These are phyloP conservation scores for Antedon mediterranea DNA, from an alignment of 53 echinoderm and acorn worm genomes.

Conservation along the genomic window DNA sequence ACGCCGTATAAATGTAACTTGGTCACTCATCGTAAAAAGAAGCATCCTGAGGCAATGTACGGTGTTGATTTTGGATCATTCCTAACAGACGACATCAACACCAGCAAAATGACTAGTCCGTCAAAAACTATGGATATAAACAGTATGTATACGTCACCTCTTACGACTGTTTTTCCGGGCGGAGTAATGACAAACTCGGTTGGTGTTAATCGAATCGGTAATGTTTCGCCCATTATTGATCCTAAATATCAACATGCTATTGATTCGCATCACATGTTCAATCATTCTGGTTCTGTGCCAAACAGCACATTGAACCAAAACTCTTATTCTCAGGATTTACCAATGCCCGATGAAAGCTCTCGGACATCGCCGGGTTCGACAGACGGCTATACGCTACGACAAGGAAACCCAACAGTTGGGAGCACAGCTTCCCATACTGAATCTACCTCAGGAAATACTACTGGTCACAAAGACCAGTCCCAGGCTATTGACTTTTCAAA, in stretches of 20 bases:
- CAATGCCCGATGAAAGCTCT: not conserved
- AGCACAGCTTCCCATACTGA: not conserved
- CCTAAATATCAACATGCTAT: not conserved
- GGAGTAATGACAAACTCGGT: not conserved
- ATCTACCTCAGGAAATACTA: slow-evolving; percentile 1
- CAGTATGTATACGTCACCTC: not conserved
- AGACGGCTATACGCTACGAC: not conserved
- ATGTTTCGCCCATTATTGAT: not conserved
- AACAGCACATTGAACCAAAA: not conserved
- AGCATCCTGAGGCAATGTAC: slow-evolving; percentile 2
- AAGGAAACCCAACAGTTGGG: not conserved
- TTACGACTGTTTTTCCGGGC: not conserved
- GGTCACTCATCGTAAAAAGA: slow-evolving; percentile 74
- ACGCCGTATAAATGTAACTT: slow-evolving; percentile 98
- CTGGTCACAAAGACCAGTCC: not conserved
- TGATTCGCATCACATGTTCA: not conserved
- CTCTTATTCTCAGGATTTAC: not conserved
- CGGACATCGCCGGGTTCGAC: not conserved
- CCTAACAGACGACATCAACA: not conserved
- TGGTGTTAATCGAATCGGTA: not conserved
- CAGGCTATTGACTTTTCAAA: slow-evolving; percentile 4
- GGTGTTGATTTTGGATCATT: not conserved
- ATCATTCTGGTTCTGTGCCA: not conserved
- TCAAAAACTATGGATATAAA: not conserved
- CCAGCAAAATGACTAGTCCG: not conserved